These are phyloP conservation scores for Pogonocichla stellata DNA, from an alignment of 2,113 vertebrate genomes.

Conservation along the genomic window DNA sequence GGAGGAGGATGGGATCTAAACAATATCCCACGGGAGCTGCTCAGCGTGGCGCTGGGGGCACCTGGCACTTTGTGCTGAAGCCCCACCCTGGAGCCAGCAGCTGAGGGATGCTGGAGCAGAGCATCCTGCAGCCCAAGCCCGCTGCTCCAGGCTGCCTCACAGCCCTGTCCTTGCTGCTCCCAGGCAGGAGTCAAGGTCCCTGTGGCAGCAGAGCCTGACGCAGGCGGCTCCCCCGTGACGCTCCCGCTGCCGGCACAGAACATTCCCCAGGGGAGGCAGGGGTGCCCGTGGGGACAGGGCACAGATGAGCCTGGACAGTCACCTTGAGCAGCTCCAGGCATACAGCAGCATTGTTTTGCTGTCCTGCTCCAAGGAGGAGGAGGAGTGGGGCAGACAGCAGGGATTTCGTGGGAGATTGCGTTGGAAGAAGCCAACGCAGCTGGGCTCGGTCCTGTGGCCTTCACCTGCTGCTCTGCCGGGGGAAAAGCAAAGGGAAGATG, in stretches of 20 bases:
- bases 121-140: background rate
- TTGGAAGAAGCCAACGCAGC: conserved; percentile 14
- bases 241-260: conserved; percentile 37
- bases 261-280: conserved; percentile 12
- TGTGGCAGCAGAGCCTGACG: conserved; percentile 27
- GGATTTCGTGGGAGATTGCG: background rate
- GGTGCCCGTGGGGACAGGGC: background rate
- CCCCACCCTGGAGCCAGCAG: background rate
- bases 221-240: conserved; percentile 39
- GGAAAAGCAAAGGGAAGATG: background rate
- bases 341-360: background rate
- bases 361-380: background rate
- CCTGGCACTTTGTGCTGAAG: background rate
- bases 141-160: accelerated
- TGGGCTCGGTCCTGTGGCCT: conserved; percentile 54
- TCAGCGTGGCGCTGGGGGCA: background rate
- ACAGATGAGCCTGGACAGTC: background rate
- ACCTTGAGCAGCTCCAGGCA: conserved; percentile 43
- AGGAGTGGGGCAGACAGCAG: background rate
- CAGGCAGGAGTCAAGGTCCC: conserved; percentile 62
- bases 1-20: background rate
- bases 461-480: conserved; percentile 19
- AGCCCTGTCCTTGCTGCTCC: conserved; percentile 4
- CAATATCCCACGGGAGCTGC: background rate
- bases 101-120: background rate